Base-by-base conservation (phyloP, 2,888 invertebrate species). In the Euzophera pinguis region DNA sequence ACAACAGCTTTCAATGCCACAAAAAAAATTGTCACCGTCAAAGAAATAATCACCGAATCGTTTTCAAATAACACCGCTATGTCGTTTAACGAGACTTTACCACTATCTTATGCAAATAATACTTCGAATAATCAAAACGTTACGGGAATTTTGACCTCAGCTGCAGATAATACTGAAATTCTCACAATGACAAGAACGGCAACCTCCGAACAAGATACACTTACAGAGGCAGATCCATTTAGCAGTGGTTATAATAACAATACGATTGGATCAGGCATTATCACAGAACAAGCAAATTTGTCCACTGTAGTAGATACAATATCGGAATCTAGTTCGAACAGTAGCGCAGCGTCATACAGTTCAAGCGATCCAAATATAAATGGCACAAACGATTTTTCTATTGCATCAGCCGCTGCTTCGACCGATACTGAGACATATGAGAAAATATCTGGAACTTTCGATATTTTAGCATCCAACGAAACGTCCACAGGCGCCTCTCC, bases 141-240 rank as follows among this genome's bases (percentile, higher is more conserved):
- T 32, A 45, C 45, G 5, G 45, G 32, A 9, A 3, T n/a, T 12
- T 9, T 45, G 32, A 14, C 10, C 0, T 29, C 45, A 4, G 12
- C 45, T 32, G 7, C 32, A 32, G 13, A 13, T 32, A 10, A 29
- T 9, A 29, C 45, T 13, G 32, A 50, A 16, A 35, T 47, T 38
- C 7, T 54, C 8, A 48, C 52, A 22, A 32, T 52, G 13, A 47
- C 38, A 32, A 49, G 43, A 10, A 52, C 48, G n/a, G 32, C 32
- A 2, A 51, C 42, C 9, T 27, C 22, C 16, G 42, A 52, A 22
- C 17, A 32, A 17, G 39, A 48, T 3, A 43, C 13, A 1, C 16
- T 51, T 27, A 48, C 37, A 4, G 43, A 43, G 13, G 9, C 45
- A 0, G 9, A 39, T 8, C 39, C 29, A 3, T 22, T 22, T 2